Evolutionary conservation across 2,888 invertebrate species (phyloP).

Genomic region (Idaea dimidiata): DNA sequence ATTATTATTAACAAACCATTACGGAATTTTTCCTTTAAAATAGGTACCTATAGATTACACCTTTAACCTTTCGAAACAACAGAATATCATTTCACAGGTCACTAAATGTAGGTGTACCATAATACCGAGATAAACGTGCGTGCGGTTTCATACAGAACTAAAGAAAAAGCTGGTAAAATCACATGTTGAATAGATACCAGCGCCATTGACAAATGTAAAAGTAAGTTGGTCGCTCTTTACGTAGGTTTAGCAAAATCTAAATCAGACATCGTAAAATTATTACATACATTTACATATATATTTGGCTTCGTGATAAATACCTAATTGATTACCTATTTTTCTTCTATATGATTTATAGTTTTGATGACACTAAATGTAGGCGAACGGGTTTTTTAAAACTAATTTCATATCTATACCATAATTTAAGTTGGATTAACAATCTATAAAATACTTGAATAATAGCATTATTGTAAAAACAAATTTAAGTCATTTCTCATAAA

Average conservation of each 20-base stretch:
- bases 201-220: not conserved
- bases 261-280: constrained; percentile 2
- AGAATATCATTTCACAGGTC: not conserved
- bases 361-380: not conserved
- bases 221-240: not conserved
- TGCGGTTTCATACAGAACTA: not conserved
- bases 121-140: not conserved
- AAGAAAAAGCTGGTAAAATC: not conserved
- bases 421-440: no score
- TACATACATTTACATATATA: not conserved
- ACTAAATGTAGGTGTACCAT: not conserved
- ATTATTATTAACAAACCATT: not conserved
- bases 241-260: constrained; percentile 1
- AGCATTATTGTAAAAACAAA: no score
- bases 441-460: no score
- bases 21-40: not conserved
- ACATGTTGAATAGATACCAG: not conserved
- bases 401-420: not conserved
- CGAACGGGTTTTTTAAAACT: not conserved
- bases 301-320: not conserved
- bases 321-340: constrained; percentile 1
- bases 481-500: no score
- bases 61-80: not conserved
- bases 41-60: not conserved
- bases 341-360: not conserved